phyloP scores from a whole-genome alignment of 1,140 invertebrate species.

The Melanaphis sacchari region DNA sequence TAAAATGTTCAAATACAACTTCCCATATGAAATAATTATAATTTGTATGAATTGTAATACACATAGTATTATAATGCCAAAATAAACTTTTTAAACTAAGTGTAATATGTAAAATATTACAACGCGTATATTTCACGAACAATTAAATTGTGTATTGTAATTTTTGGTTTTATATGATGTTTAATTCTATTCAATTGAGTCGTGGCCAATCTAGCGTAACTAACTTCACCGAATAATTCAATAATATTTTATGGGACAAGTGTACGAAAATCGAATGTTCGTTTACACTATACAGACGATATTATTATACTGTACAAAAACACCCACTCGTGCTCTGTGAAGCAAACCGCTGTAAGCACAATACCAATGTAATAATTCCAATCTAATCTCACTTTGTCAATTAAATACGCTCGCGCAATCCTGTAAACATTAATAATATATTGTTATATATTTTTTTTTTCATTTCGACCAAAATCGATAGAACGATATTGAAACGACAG shows the following conservation, averaged over 20 bases:
- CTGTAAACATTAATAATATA: neutral
- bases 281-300: neutral
- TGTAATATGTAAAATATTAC: neutral
- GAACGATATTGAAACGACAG: neutral
- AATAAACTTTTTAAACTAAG: neutral
- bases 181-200: neutral
- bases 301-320: neutral
- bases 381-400: conserved; percentile 3
- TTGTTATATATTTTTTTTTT: too few species aligned
- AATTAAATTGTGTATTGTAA: neutral
- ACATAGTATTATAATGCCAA: neutral
- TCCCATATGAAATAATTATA: neutral
- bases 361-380: neutral
- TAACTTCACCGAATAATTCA: conserved; percentile 6
- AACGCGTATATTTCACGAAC: neutral
- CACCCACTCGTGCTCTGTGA: neutral
- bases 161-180: neutral
- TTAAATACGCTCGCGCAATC: neutral
- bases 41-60: neutral
- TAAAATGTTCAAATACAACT: neutral
- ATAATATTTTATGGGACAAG: neutral
- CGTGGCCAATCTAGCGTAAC: neutral
- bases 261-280: neutral
- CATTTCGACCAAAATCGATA: neutral
- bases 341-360: neutral